Base-by-base conservation (phyloP, 1,140 invertebrate species). In the Papilio helenus region DNA sequence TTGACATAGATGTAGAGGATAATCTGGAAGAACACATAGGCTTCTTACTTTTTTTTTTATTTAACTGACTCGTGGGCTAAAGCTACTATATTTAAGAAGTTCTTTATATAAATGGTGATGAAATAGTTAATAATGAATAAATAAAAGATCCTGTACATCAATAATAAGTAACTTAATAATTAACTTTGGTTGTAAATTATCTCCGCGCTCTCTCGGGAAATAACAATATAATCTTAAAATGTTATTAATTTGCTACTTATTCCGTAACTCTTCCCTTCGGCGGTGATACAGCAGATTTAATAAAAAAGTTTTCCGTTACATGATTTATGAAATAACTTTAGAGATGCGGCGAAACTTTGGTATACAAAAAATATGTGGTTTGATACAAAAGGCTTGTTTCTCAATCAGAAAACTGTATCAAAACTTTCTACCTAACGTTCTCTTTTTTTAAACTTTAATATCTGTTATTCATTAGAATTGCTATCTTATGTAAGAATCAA, bases 271-370 rank as follows among this genome's bases (percentile, higher is more conserved):
- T 61, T 61, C 12, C 20, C 58, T 61, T 61, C 29, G 58, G 23
- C 10, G 9, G 20, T 61, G 14, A 55, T 55, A 55, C 18, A 61
- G 58, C 23, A 61, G 58, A 61, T 61, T 61, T 61, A 61, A 61
- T 61, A 61, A 61, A 61, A 61, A 61, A 61, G 58, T 61, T 61
- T 61, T 61, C 23, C 23, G 23, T 61, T 61, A 61, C 23, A 14
- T 26, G 58, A 61, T 61, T 61, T 61, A 61, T 61, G 20, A 61
- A 61, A 61, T 10, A 61, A 61, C 58, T 61, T 61, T 61, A 61
- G 58, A 61, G 58, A 61, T 23, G 58, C 58, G 23, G 20, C 10
- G 58, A 61, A 61, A 61, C 9, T 61, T 55, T n/a, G 9, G 8
- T 18, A 10, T 55, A 55, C 18, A n/a, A 55, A 55, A 55, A 55